Evolutionary conservation across 1,140 invertebrate species (phyloP).

Genomic region (Aleiodes sp.): DNA sequence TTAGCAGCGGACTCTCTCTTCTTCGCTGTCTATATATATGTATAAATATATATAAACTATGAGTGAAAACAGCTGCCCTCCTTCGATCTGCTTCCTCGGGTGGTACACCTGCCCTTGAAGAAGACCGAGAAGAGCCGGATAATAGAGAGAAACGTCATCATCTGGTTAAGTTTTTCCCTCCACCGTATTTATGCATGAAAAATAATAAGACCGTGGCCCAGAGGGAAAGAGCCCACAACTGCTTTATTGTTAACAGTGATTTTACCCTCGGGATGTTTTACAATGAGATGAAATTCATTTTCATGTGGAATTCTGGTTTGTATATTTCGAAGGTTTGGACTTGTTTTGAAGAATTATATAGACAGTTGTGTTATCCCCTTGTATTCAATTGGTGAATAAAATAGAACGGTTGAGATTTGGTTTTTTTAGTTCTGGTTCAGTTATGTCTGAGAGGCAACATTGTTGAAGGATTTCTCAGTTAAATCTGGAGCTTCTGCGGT

Average conservation of each 20-base stretch:
- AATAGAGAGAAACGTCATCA: neutral
- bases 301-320: neutral
- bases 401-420: too few relatives aligned
- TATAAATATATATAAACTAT: constrained; percentile 6
- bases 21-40: constrained; percentile 30
- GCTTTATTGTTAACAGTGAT: neutral
- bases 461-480: too few relatives aligned
- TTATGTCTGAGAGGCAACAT: too few relatives aligned
- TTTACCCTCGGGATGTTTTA: neutral
- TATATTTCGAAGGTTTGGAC: neutral
- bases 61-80: constrained; percentile 15
- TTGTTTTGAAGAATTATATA: too few relatives aligned
- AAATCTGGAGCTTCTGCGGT: too few relatives aligned
- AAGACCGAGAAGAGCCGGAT: constrained; percentile 17
- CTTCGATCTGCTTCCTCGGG: constrained; percentile 14
- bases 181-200: neutral
- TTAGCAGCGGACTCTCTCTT: constrained; percentile 43
- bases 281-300: constrained; percentile 3
- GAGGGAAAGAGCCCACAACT: neutral
- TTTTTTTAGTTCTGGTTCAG: too few relatives aligned
- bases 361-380: too few relatives aligned
- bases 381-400: too few relatives aligned
- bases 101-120: constrained; percentile 53
- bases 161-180: neutral
- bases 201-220: neutral